A percentile compares a stretch with the other conserved stretches of the same genome.
Evolutionary conservation across 2,797 vertebrate species (phyloP).

Genomic region (Dromococcyx pavoninus): DNA sequence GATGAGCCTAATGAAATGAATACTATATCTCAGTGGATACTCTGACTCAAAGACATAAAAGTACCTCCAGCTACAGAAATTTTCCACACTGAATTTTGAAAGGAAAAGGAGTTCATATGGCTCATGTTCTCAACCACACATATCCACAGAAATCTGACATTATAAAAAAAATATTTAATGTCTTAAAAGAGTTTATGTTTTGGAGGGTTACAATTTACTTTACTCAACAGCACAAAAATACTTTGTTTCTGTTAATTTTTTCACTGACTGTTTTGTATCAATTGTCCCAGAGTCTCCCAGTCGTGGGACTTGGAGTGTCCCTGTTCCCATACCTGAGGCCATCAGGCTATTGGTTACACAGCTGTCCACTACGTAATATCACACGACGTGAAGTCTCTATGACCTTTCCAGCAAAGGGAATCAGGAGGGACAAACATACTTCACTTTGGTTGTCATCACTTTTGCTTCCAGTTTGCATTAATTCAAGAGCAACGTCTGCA

Average conservation of each 20-base stretch:
- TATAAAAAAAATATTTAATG: neutral
- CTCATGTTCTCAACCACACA: neutral
- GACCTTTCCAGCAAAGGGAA: neutral
- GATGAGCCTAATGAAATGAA: constrained; percentile 55
- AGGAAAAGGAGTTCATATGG: neutral
- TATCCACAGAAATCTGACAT: neutral
- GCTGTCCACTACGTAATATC: neutral
- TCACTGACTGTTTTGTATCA: neutral
- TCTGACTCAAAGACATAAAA: constrained; percentile 4
- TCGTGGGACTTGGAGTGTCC: neutral
- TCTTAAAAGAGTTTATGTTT: neutral
- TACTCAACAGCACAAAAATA: neutral
- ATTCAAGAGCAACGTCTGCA: neutral
- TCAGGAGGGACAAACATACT: neutral
- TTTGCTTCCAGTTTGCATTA: neutral
- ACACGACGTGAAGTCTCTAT: neutral
- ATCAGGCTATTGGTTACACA: neutral
- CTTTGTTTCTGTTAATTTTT: neutral
- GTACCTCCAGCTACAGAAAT: constrained; percentile 25
- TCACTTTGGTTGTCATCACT: neutral
- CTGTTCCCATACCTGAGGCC: neutral
- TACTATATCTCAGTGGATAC: constrained; percentile 43
- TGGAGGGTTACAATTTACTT: neutral
- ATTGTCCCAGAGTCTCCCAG: neutral
- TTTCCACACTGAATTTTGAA: neutral